Conservation (phyloP, 1,140 invertebrate species). For the Telenomus remus region DNA sequence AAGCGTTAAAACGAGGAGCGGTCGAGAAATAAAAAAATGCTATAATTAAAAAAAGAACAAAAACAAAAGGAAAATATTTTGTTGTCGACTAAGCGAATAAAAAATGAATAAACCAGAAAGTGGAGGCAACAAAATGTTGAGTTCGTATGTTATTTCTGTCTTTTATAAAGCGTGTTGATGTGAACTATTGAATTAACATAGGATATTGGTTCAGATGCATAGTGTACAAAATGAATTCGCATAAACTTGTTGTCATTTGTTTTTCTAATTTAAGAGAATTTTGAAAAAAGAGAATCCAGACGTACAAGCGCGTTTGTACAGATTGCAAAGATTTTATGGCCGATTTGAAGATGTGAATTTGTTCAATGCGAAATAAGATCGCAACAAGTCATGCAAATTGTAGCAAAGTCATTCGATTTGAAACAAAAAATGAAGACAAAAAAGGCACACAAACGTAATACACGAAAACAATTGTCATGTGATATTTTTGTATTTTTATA, state of each 20-base stretch:
- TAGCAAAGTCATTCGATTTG: slow-evolving; percentile 35
- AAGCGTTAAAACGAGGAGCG: slow-evolving; percentile 10
- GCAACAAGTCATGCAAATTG: slow-evolving; percentile 19
- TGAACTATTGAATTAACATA: slow-evolving; percentile 35
- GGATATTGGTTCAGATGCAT: slow-evolving; percentile 23
- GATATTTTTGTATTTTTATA: slow-evolving; percentile 61
- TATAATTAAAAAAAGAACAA: slow-evolving; percentile 8
- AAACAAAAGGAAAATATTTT: slow-evolving; percentile 12
- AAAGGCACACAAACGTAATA: too few species aligned
- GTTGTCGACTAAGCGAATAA: slow-evolving; percentile 7
- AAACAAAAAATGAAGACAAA: slow-evolving; percentile 10
- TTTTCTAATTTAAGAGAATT: slow-evolving; percentile 42
- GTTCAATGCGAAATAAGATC: slow-evolving; percentile 27
- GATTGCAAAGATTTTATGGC: slow-evolving; percentile 53
- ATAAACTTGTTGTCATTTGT: slow-evolving; percentile 47
- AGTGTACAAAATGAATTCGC: slow-evolving; percentile 48
- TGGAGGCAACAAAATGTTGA: slow-evolving; percentile 10
- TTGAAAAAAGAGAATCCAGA: slow-evolving; percentile 1
- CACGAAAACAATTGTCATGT: slow-evolving; percentile 46
- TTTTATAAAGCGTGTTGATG: slow-evolving; percentile 44
- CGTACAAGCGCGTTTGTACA: slow-evolving; percentile 49
- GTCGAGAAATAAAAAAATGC: background rate
- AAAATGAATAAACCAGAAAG: background rate
- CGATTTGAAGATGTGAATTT: slow-evolving; percentile 55
- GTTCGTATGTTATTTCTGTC: slow-evolving; percentile 22